Evolutionary conservation across 2,797 vertebrate species (phyloP).

Genomic region (Siniperca scherzeri): DNA sequence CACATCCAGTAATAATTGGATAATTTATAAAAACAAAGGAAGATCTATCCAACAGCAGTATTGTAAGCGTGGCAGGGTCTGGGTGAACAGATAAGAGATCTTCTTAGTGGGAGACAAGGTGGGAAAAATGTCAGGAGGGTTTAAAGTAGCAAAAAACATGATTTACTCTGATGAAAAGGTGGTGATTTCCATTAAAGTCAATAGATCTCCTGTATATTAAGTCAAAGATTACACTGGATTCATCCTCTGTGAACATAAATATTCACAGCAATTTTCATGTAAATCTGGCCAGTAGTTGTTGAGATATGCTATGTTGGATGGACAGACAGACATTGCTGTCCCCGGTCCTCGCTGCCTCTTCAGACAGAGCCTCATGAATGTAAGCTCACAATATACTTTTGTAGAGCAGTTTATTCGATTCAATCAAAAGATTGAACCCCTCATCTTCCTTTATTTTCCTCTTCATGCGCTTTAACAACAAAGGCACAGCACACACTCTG

Average conservation of each 20-base stretch:
- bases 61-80: too few species aligned
- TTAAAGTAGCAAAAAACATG: background rate
- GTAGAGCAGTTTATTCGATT: conserved; percentile 11
- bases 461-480: conserved; percentile 29
- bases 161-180: background rate
- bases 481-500: conserved; percentile 5
- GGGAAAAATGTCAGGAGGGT: background rate
- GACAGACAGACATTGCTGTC: background rate
- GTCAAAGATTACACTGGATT: background rate
- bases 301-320: background rate
- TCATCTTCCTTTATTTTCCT: conserved; percentile 33
- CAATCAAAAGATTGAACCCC: background rate
- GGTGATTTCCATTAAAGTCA: background rate
- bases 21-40: too few species aligned
- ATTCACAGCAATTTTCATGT: background rate
- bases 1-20: background rate
- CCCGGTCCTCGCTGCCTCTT: background rate
- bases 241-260: background rate
- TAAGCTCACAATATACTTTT: conserved; percentile 9
- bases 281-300: background rate
- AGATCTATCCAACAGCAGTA: too few species aligned
- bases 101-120: background rate
- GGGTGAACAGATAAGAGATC: too few species aligned
- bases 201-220: background rate
- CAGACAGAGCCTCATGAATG: conserved; percentile 16